These are phyloP conservation scores for Pleuronectes platessa DNA, from an alignment of 2,113 vertebrate species.

Conservation along the genomic window DNA sequence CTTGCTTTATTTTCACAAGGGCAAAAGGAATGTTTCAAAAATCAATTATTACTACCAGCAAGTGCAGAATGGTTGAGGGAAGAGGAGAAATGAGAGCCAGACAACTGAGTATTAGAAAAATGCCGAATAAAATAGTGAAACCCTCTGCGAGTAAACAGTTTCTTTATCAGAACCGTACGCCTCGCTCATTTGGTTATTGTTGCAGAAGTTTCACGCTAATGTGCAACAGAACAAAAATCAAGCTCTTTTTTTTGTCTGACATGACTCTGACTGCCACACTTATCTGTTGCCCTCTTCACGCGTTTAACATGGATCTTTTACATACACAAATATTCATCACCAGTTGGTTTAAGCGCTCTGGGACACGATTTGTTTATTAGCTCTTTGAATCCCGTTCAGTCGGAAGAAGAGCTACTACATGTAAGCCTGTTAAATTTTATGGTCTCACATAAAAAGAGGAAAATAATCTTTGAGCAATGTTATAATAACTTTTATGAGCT, in stretches of 20 bases:
- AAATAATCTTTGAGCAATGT: background rate
- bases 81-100: slow-evolving; percentile 33
- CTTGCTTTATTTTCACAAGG: background rate
- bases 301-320: slow-evolving; percentile 23
- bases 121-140: slow-evolving; percentile 34
- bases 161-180: slow-evolving; percentile 17
- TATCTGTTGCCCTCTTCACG: slow-evolving; percentile 22
- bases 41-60: background rate
- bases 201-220: slow-evolving; percentile 5
- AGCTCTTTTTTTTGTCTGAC: background rate
- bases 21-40: background rate
- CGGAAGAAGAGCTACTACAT: background rate
- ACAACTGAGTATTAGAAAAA: slow-evolving; percentile 53
- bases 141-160: background rate
- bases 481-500: background rate
- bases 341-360: background rate
- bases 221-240: background rate
- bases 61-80: slow-evolving; percentile 20
- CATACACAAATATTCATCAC: slow-evolving; percentile 5
- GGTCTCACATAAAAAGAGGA: background rate
- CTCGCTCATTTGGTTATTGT: slow-evolving; percentile 24
- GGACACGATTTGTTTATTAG: slow-evolving; percentile 25
- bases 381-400: slow-evolving; percentile 1
- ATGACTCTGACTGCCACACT: background rate
- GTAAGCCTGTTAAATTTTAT: background rate